A percentile compares a stretch with the other conserved stretches of the same genome.
Conservation (phyloP, 2,113 vertebrate genomes). For the Chitala chitala region DNA sequence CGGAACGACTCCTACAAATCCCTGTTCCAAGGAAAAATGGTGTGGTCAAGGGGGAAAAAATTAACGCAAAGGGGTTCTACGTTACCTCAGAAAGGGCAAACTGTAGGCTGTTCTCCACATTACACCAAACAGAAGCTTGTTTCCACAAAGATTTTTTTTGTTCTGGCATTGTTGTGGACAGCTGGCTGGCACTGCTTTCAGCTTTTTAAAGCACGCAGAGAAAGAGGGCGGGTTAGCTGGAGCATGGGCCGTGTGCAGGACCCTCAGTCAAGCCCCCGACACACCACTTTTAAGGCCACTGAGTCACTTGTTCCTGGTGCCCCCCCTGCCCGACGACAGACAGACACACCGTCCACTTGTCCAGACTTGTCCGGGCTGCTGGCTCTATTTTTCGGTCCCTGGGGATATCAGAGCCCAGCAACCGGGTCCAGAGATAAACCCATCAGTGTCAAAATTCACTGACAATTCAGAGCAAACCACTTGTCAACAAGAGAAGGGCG, state of each 20-base stretch:
- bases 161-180: conserved; percentile 30
- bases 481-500: conserved; percentile 5
- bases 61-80: conserved; percentile 37
- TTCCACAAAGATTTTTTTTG: conserved; percentile 42
- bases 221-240: background rate
- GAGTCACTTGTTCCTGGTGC: conserved; percentile 32
- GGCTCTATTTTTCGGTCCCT: conserved; percentile 27
- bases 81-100: conserved; percentile 37
- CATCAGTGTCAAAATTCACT: conserved; percentile 16
- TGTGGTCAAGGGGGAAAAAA: conserved; percentile 14
- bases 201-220: background rate
- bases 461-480: conserved; percentile 19
- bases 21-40: conserved; percentile 19
- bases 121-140: conserved; percentile 39
- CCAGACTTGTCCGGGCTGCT: conserved; percentile 48
- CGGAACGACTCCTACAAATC: conserved; percentile 37
- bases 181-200: too few relatives aligned
- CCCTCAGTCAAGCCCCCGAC: conserved; percentile 27
- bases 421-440: conserved; percentile 48
- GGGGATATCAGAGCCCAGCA: conserved; percentile 50
- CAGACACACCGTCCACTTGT: conserved; percentile 36
- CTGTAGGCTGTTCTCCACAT: conserved; percentile 35
- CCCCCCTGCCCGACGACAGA: conserved; percentile 30
- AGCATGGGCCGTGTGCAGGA: conserved; percentile 13
- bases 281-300: conserved; percentile 25